Base-by-base conservation (phyloP, 2,113 vertebrate species). In the Mugil cephalus region DNA sequence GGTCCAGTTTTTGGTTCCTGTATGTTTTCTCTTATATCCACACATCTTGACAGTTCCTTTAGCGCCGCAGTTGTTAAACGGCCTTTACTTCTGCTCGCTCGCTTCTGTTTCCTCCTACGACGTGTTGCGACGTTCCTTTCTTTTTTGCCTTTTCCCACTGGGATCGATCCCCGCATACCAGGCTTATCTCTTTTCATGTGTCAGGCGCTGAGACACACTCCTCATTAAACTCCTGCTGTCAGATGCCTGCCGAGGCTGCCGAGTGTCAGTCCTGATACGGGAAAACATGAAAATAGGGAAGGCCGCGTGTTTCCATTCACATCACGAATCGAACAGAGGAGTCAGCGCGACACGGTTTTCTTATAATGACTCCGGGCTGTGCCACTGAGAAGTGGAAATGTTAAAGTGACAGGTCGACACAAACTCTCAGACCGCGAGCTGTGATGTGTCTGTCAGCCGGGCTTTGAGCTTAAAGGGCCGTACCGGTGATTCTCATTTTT, bases 221-320 rank as follows among this genome's bases (percentile, higher is more conserved):
- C 71, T 74, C 53, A 70, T 74, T 69, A 74, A 45, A 63, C 65
- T 17, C 48, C 47, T 50, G 70, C 80, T 61, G 75, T 55, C 80
- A 64, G 48, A 48, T 50, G 59, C n/a, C 39, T 11, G 7, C 7
- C 3, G 43, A 14, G 12, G 40, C 45, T 40, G 39, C 39, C 42
- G 24, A 9, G 74, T 56, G 45, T 64, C 60, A 38, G 51, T 43
- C 6, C 8, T n/a, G 24, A 30, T 30, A 3, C 43, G 10, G 9
- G 1, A 19, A 40, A 42, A 30, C 55, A 18, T 10, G 8, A 10
- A 36, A 60, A 18, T 35, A 12, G 8, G n/a, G 3, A 2, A 4
- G 14, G 18, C 18, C 9, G 35, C 35, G 39, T 35, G 17, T 54
- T 21, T 67, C 48, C 50, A 43, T 0, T 48, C 43, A 43, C n/a